Evolutionary conservation across 2,113 vertebrate genomes (phyloP), one percentile per base, ranked within the genome.

Genomic region (Pelvicachromis taeniatus): DNA sequence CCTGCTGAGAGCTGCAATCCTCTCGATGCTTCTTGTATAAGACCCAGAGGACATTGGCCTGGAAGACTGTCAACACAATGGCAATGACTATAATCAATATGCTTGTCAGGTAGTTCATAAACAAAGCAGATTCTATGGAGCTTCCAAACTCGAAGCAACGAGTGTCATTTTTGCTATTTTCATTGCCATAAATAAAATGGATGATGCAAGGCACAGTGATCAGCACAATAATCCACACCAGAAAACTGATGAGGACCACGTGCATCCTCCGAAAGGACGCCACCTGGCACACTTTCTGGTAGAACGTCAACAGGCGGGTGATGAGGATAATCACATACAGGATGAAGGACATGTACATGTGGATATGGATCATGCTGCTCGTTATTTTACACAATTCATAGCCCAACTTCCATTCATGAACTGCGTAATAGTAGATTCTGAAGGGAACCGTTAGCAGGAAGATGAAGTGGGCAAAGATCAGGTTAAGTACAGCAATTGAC

Each of bases 321-420:
- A 95, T 87, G n/a, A 99, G 94, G 0, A 98, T 96, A 84, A 97
- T 92, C 59, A 97, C 78, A 0, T 98, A 99, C 91, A 99, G 96
- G 0, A 97, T 3, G 79, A 99, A 98, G 0, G 97, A 97, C 89
- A 99, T 95, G 90, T 98, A 97, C 97, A 98, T 98, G 91, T 99
- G 98, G 52, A 97, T 93, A 79, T 99, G 97, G 82, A 98, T 92
- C 97, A 98, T 97, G 17, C 95, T 91, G 1, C 98, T 99, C 88
- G 97, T 95, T 7, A 96, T 4, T 87, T 95, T 98, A 78, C 98
- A 99, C 85, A 95, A 94, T 0, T 6, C 0, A 0, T 2, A 0
- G 0, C 91, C 10, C 35, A 99, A 92, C 0, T 1, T 0, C 98
- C 98, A 99, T 0, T 6, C 0, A 0, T 23, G 0, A 1, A 2